Conservation (phyloP, 35 echinoderm and acorn worm species). For the Apostichopus californicus region DNA sequence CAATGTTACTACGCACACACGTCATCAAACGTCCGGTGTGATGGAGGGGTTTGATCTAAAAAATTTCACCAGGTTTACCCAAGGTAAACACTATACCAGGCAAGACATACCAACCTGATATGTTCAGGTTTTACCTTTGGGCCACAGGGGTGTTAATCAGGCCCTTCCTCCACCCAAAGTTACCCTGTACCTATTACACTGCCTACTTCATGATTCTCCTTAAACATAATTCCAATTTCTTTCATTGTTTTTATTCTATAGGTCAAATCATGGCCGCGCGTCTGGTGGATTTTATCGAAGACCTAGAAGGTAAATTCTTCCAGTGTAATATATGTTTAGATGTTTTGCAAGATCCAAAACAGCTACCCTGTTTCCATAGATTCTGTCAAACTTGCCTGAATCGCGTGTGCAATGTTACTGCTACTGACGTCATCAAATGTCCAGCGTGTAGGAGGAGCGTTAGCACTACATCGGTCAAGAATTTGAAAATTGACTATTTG, state of each 20-base stretch:
- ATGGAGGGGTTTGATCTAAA: no score
- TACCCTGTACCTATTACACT: no score
- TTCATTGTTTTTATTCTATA: neutral
- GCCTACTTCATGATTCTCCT: no score
- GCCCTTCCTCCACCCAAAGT: no score
- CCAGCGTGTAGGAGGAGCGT: slow-evolving; percentile 14
- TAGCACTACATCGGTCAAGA: neutral
- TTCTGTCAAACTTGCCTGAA: slow-evolving; percentile 26
- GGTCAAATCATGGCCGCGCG: neutral
- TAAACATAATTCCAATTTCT: neutral
- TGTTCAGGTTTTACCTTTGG: no score
- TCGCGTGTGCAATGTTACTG: neutral
- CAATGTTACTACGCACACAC: no score
- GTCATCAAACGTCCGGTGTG: no score
- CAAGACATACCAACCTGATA: no score
- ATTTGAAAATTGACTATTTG: slow-evolving; percentile 8
- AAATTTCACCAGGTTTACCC: no score
- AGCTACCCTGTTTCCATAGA: slow-evolving; percentile 29
- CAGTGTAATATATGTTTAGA: slow-evolving; percentile 32
- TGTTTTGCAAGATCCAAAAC: neutral
- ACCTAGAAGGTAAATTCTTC: slow-evolving; percentile 29
- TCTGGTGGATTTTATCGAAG: slow-evolving; percentile 40
- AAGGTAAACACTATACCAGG: no score
- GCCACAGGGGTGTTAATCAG: no score
- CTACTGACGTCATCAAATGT: slow-evolving; percentile 8